Evolutionary conservation across 2,113 vertebrate species (phyloP), one percentile per base, ranked within the genome.

Genomic region (Paralichthys olivaceus): DNA sequence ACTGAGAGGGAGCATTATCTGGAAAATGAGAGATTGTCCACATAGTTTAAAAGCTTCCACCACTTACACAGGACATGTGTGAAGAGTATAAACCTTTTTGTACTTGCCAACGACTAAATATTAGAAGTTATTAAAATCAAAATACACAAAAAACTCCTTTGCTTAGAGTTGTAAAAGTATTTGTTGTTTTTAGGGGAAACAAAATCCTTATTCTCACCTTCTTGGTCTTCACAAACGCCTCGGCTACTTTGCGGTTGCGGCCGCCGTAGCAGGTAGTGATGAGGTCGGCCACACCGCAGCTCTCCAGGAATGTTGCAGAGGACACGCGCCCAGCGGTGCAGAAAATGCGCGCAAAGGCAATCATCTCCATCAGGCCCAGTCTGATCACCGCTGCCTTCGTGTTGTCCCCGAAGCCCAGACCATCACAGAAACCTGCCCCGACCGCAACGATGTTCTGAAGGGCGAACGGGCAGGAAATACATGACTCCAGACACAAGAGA

Each of bases 351-450:
- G 97, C 93, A 0, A 99, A 99, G 75, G 86, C 92, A 0, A 99
- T 97, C 97, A 99, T 99, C 94, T 99, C 98, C 97, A 98, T 96
- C 83, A 99, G 91, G 0, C 98, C 98, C 84, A 99, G 93, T n/a
- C 98, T 94, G 92, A 99, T 99, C 86, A 99, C 97, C 0, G 96
- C 98, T 0, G 98, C 98, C 86, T 99, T 99, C 0, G 98, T 99
- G 90, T 99, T 99, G 91, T 99, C 97, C 0, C 98, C 98, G 0
- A 96, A 98, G 59, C 96, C 96, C 13, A 99, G 93, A 0, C 98
- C 98, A 0, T 99, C 98, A 2, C 97, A 98, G 94, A 99, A 99
- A 17, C 98, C 98, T 0, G 98, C 97, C 0, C 96, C 98, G 0
- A 99, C 95, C 0, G 98, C 98, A 47, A 99, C 98, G 1, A 99